Evolutionary conservation across 2,888 invertebrate species (phyloP), one percentile per base, ranked within the genome.

Genomic region (Pogonocherus hispidulus): DNA sequence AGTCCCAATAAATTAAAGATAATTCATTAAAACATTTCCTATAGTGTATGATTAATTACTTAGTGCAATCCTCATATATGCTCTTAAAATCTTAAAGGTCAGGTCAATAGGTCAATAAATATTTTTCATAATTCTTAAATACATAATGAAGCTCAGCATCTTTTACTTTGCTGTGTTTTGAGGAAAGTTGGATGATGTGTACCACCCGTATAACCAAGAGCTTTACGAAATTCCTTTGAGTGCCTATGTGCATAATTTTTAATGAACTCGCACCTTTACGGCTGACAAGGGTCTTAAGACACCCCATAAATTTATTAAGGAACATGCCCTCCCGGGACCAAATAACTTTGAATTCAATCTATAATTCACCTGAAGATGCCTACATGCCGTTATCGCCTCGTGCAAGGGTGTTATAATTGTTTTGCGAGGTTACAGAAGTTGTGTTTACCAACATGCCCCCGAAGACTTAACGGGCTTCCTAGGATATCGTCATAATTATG

Each of bases 311-410:
- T 59, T 59, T 59, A 59, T 46, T 22, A 37, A 37, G 49, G 37
- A 16, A 1, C 4, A n/a, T 19, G 8, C n/a, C 32, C 62, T 51
- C 47, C 32, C 14, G 47, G 49, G 62, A 47, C 47, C n/a, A 49
- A 47, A 51, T 51, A 62, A 62, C 59, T 59, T 59, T 14, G 47
- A 59, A 59, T 59, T 46, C 46, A 46, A 59, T 59, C 59, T 56
- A 56, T 56, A 41, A 44, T 56, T 59, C 37, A 59, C n/a, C 11
- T 18, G 46, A 18, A 18, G 59, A 47, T 41, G 44, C 41, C n/a
- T 37, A 57, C 41, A 44, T 19, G 52, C 8, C 46, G 59, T 59
- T 59, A 47, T 49, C 62, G 52, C 52, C 27, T 49, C 49, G 62
- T 49, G 32, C 49, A 62, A 49, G 62, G 49, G 51, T 32, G 49